phyloP scores from a whole-genome alignment of 1,140 invertebrate species.

The Leptinotarsa texana region DNA sequence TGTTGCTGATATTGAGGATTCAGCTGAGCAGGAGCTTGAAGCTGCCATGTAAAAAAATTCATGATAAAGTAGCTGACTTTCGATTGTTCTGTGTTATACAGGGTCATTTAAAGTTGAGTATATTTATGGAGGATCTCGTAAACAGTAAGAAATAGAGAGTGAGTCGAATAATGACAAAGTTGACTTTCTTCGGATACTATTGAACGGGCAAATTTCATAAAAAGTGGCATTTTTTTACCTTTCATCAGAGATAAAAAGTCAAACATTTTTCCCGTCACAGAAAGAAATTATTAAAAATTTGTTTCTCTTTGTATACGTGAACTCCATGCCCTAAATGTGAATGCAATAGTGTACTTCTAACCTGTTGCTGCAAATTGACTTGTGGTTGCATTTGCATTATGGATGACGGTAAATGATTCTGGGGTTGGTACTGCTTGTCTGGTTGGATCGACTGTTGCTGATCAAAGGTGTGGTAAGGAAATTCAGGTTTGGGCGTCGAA shows the following conservation, averaged over 20 bases:
- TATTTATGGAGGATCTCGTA: background rate
- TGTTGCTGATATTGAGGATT: conserved; percentile 17
- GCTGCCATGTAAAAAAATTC: background rate
- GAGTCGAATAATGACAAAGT: no score
- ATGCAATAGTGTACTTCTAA: background rate
- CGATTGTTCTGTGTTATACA: background rate
- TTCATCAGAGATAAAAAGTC: no score
- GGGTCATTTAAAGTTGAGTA: background rate
- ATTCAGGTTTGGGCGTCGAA: conserved; percentile 14
- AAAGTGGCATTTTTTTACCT: no score
- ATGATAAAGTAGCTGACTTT: background rate
- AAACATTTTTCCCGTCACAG: no score
- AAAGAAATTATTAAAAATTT: no score
- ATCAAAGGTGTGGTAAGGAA: background rate
- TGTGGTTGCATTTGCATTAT: conserved; percentile 2
- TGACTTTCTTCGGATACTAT: no score
- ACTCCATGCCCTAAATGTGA: background rate
- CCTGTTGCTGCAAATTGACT: background rate
- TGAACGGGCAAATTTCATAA: no score
- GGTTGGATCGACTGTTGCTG: background rate
- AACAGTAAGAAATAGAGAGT: no score
- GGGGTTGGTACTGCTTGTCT: background rate
- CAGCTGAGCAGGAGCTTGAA: conserved; percentile 2
- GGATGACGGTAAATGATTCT: background rate
- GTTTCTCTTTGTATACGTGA: no score